A percentile compares a stretch with the other conserved stretches of the same genome.
phyloP scores from a whole-genome alignment of 2,888 invertebrate genomes.

The Nasonia oneida region DNA sequence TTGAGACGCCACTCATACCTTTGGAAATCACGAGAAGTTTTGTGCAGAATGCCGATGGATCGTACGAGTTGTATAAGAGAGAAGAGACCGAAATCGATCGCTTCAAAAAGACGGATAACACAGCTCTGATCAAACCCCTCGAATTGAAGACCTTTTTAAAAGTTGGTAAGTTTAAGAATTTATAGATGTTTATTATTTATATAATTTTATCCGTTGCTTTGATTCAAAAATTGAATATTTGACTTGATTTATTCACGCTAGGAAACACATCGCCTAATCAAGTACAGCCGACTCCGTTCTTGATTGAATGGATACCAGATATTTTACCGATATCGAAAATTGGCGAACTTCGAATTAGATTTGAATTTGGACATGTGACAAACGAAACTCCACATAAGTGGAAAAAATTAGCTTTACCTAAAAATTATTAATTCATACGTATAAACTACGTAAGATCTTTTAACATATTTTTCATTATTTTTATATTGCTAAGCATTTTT shows the following conservation, averaged over 20 bases:
- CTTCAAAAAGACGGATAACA: slow-evolving; percentile 76
- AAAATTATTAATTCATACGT: slow-evolving; percentile 66
- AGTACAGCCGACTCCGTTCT: slow-evolving; percentile 84
- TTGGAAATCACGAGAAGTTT: slow-evolving; percentile 84
- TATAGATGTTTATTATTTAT: slow-evolving; percentile 49
- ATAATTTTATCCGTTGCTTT: neutral
- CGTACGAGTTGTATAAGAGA: slow-evolving; percentile 80
- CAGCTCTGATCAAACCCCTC: slow-evolving; percentile 81
- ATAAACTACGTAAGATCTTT: slow-evolving; percentile 20
- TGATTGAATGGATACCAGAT: slow-evolving; percentile 89
- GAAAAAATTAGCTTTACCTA: slow-evolving; percentile 70
- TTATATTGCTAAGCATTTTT: neutral
- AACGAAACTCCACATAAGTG: slow-evolving; percentile 78
- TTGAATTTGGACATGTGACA: slow-evolving; percentile 85
- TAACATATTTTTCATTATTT: neutral
- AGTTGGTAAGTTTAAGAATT: slow-evolving; percentile 81
- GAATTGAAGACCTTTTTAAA: slow-evolving; percentile 84
- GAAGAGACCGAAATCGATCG: slow-evolving; percentile 77
- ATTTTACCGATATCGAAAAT: slow-evolving; percentile 85
- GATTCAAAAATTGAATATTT: neutral
- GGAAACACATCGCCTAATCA: slow-evolving; percentile 81
- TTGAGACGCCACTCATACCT: slow-evolving; percentile 84
- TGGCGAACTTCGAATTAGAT: slow-evolving; percentile 86
- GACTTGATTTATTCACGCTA: slow-evolving; percentile 67
- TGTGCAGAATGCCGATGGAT: slow-evolving; percentile 83